Evolutionary conservation across 2,888 invertebrate genomes (phyloP).

Genomic region (Bombylius major): DNA sequence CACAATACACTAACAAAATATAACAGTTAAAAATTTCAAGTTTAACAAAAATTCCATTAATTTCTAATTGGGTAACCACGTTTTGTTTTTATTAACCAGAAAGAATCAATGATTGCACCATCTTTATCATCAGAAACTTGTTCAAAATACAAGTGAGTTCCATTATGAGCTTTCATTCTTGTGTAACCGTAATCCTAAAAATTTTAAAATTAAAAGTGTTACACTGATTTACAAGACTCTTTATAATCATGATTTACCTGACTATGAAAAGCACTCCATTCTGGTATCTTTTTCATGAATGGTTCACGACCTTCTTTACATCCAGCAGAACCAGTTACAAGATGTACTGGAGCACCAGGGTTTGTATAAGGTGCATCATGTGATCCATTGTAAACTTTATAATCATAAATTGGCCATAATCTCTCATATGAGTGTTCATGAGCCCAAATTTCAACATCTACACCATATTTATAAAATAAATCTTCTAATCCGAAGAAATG

Average conservation of each 20-base stretch:
- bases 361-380: conserved; percentile 40
- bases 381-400: conserved; percentile 54
- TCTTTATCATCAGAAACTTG: conserved; percentile 67
- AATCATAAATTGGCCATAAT: conserved; percentile 86
- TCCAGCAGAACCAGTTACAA: conserved; percentile 81
- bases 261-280: conserved; percentile 77
- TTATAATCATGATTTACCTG: conserved; percentile 23
- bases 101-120: conserved; percentile 53
- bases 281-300: conserved; percentile 44
- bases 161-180: conserved; percentile 63
- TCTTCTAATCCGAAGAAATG: conserved; percentile 66
- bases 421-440: conserved; percentile 98
- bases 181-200: conserved; percentile 80
- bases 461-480: conserved; percentile 74
- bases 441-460: conserved; percentile 91
- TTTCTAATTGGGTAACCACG: too few relatives aligned
- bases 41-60: too few relatives aligned
- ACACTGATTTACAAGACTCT: not conserved
- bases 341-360: conserved; percentile 76
- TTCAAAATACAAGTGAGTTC: conserved; percentile 76
- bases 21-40: too few relatives aligned
- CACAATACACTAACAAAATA: too few relatives aligned
- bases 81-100: conserved; percentile 48
- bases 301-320: conserved; percentile 73
- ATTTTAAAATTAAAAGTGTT: not conserved